Conservation (phyloP, 2,113 vertebrate genomes). For the Ptilorrhoa leucosticta region DNA sequence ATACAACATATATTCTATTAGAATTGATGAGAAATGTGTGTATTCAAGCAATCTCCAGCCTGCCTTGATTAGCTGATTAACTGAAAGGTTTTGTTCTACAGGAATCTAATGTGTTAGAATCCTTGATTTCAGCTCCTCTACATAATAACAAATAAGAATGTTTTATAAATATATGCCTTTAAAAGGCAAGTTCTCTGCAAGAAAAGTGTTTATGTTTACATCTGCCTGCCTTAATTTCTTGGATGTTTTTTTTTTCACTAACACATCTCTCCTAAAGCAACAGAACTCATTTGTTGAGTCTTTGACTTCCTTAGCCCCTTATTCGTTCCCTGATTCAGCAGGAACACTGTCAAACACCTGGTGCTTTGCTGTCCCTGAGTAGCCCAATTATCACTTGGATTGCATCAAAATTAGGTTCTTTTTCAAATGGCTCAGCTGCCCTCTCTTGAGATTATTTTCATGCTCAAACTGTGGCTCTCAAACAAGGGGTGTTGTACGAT, state of each 20-base stretch:
- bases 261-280: not conserved
- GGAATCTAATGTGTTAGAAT: not conserved
- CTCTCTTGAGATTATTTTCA: slow-evolving; percentile 9
- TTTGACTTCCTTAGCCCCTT: not conserved
- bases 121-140: not conserved
- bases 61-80: not conserved
- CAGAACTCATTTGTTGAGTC: not conserved
- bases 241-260: not conserved
- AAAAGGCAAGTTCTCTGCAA: not conserved
- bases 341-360: slow-evolving; percentile 3
- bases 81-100: not conserved
- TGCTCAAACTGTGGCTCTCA: not conserved
- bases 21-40: not conserved
- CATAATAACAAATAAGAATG: not conserved
- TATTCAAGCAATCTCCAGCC: not conserved
- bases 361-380: not conserved
- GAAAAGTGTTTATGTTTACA: not conserved
- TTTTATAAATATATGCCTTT: not conserved
- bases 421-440: slow-evolving; percentile 30
- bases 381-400: slow-evolving; percentile 28
- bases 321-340: not conserved
- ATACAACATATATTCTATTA: not conserved
- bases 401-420: slow-evolving; percentile 11
- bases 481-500: not conserved
- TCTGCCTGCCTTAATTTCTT: not conserved